These are phyloP conservation scores for Monopterus albus DNA, from an alignment of 2,113 vertebrate species.

Conservation along the genomic window DNA sequence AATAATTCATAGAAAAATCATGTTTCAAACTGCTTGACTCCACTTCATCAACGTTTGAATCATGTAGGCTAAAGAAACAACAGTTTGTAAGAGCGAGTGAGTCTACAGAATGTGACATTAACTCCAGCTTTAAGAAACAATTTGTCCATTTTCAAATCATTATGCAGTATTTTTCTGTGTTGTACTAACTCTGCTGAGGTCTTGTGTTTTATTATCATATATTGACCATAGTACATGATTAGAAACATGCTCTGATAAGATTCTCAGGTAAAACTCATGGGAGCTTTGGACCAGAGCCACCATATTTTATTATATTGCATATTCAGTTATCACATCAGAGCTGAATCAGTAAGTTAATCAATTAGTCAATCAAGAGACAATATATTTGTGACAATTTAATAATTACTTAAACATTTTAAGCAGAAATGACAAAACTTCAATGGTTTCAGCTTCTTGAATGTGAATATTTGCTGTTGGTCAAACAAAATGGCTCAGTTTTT, in stretches of 20 bases:
- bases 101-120: slow-evolving; percentile 16
- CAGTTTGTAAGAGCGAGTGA: slow-evolving; percentile 3
- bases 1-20: slow-evolving; percentile 74
- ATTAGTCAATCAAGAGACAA: background rate
- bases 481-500: no score
- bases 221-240: background rate
- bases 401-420: no score
- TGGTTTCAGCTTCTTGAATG: no score
- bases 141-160: background rate
- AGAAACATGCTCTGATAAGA: background rate
- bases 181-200: background rate
- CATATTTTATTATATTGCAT: background rate
- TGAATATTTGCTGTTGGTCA: no score
- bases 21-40: slow-evolving; percentile 66
- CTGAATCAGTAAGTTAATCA: background rate
- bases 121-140: slow-evolving; percentile 10
- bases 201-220: slow-evolving; percentile 2
- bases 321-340: background rate
- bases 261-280: background rate
- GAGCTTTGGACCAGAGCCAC: background rate
- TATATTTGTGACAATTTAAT: no score
- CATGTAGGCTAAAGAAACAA: slow-evolving; percentile 51
- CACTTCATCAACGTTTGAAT: slow-evolving; percentile 68
- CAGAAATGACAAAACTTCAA: no score
- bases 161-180: background rate